These are phyloP conservation scores for Leptinotarsa rubiginosa DNA, from an alignment of 2,888 invertebrate species.

Conservation along the genomic window DNA sequence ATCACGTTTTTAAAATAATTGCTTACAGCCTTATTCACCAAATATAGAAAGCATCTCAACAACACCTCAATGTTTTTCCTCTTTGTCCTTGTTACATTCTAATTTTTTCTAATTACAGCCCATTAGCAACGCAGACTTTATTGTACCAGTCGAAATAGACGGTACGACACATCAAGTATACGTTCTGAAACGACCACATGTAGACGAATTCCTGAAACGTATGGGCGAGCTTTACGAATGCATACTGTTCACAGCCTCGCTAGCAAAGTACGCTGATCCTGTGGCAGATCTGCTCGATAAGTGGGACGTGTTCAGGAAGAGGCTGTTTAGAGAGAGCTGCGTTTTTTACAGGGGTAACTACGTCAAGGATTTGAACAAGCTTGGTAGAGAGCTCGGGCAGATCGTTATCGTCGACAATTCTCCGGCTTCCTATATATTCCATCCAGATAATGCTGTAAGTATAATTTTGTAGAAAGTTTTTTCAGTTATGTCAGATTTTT, in stretches of 20 bases:
- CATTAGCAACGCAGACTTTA: conserved; percentile 99
- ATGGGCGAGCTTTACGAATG: conserved; percentile 99
- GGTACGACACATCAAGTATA: conserved; percentile 99
- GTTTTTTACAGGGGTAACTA: conserved; percentile 99
- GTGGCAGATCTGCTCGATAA: conserved; percentile 97
- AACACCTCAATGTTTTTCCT: too few species aligned
- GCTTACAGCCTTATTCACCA: too few species aligned
- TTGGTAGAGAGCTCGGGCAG: conserved; percentile 95
- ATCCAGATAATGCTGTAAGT: conserved; percentile 99
- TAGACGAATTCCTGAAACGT: conserved; percentile 97
- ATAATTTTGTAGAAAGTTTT: conserved; percentile 12
- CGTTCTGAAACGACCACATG: conserved; percentile 98
- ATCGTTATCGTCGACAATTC: conserved; percentile 99
- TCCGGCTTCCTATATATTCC: conserved; percentile 99
- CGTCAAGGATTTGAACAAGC: conserved; percentile 98
- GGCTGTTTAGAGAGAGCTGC: conserved; percentile 99
- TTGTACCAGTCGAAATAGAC: conserved; percentile 99
- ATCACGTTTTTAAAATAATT: too few species aligned
- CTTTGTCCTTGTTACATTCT: background rate
- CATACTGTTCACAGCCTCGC: conserved; percentile 98
- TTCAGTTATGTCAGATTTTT: too few species aligned
- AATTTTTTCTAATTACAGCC: conserved; percentile 74
- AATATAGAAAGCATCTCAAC: too few species aligned
- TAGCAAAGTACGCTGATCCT: conserved; percentile 99
- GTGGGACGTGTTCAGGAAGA: conserved; percentile 95